Conservation (phyloP, 2,797 vertebrate genomes). For the Hoplostethus mediterraneus region DNA sequence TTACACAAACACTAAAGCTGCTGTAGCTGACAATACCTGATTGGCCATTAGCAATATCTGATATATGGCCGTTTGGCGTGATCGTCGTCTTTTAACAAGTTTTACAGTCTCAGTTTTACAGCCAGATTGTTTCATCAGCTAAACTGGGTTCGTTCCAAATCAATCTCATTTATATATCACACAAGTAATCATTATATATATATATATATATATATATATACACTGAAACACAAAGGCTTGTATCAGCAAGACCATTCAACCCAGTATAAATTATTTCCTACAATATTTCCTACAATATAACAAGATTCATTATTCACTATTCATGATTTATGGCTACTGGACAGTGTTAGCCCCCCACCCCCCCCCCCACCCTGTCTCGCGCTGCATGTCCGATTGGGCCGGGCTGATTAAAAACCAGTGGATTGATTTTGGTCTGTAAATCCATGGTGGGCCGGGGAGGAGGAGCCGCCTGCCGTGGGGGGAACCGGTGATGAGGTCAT, state of each 20-base stretch:
- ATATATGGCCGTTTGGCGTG: slow-evolving; percentile 3
- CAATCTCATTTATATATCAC: slow-evolving; percentile 39
- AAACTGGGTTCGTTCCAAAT: slow-evolving; percentile 47
- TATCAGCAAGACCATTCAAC: slow-evolving; percentile 57
- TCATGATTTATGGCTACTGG: slow-evolving; percentile 57
- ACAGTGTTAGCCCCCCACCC: slow-evolving; percentile 11
- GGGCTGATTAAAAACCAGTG: slow-evolving; percentile 75
- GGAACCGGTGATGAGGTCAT: slow-evolving; percentile 74
- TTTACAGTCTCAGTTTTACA: slow-evolving; percentile 25
- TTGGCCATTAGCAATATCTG: slow-evolving; percentile 8
- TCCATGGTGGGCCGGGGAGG: slow-evolving; percentile 64
- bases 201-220: slow-evolving; percentile 20
- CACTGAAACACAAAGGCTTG: slow-evolving; percentile 46
- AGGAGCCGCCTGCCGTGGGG: slow-evolving; percentile 67
- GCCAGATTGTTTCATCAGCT: slow-evolving; percentile 49
- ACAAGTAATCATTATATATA: slow-evolving; percentile 19
- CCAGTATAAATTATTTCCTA: slow-evolving; percentile 63
- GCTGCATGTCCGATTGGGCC: slow-evolving; percentile 54
- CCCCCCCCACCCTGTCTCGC: background rate
- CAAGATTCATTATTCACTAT: slow-evolving; percentile 62
- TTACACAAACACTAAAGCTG: background rate
- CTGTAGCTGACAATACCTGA: background rate
- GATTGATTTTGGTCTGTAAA: slow-evolving; percentile 84
- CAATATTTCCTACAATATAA: slow-evolving; percentile 44
- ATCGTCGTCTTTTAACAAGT: slow-evolving; percentile 41